Evolutionary conservation across 2,888 invertebrate species (phyloP), one percentile per base, ranked within the genome.

Genomic region (Pogonocherus hispidulus): DNA sequence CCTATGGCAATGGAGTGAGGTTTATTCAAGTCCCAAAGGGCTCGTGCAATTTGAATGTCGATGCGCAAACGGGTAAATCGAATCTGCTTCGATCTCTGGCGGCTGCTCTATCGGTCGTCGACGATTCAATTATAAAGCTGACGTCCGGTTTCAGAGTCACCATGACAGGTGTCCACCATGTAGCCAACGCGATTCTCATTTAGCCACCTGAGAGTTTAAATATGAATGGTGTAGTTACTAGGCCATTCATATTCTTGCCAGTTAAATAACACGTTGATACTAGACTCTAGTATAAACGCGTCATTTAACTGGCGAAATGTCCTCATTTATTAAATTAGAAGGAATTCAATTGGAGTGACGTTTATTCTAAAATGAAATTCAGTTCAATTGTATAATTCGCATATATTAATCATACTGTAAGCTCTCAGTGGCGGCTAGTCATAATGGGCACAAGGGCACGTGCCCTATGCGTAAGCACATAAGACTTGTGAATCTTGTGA

Each of bases 61-160:
- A 81, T 82, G 80, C 80, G 80, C 81, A 78, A 81, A 80, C 80
- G 80, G 79, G 81, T 80, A 81, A 82, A 82, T 82, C 82, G 82
- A 82, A 83, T 82, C 80, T 79, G 76, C 77, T 77, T 76, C 80
- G 83, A 82, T 81, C 82, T 82, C 83, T 80, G 78, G 81, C 78
- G 82, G 74, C 78, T 76, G 71, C 76, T 62, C 79, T 76, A 76
- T 76, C 76, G 76, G 77, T 78, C 63, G 66, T 52, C 57, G 64
- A 63, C 78, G 78, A 81, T 82, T 82, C 81, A 82, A 82, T 82
- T 82, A 82, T 76, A 72, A 69, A 59, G 72, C 73, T 80, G 79
- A 74, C 79, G 76, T 78, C 78, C 79, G 72, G 77, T 80, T 79
- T 75, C 72, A 75, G 70, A 66, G 69, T 72, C 78, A 70, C 73